Conservation (phyloP, 2,797 vertebrate species). For the Lepidocolaptes lacrymiger region DNA sequence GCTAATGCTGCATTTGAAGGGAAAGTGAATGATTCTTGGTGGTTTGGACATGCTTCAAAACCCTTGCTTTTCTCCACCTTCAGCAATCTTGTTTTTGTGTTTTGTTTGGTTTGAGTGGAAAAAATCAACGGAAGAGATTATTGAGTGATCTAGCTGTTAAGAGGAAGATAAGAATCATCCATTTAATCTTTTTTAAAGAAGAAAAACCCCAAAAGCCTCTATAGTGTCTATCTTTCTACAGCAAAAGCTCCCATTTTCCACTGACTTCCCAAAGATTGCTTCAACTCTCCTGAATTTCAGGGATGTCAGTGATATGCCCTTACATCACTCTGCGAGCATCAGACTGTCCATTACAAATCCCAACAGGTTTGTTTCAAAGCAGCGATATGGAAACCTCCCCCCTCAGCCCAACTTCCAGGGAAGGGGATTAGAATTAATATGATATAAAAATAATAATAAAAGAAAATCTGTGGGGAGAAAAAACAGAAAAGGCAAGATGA, state of each 20-base stretch:
- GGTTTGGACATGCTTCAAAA: constrained; percentile 42
- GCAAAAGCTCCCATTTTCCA: not conserved
- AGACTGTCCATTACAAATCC: constrained; percentile 7
- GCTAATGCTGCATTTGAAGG: constrained; percentile 63
- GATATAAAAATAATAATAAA: not conserved
- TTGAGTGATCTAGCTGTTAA: not conserved
- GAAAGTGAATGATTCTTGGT: constrained; percentile 43
- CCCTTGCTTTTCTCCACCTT: not conserved
- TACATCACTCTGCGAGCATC: not conserved
- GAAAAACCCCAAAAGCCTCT: not conserved
- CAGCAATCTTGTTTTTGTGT: not conserved
- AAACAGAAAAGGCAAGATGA: not conserved
- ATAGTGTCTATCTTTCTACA: not conserved
- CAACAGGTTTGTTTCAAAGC: not conserved
- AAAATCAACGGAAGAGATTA: constrained; percentile 15
- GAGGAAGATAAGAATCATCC: constrained; percentile 1
- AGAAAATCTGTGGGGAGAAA: not conserved
- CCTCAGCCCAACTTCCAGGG: not conserved
- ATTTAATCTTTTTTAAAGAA: constrained; percentile 19
- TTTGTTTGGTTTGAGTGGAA: constrained; percentile 6
- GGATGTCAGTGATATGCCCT: not conserved
- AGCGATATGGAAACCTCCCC: not conserved
- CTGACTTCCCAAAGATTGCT: not conserved
- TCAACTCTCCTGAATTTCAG: not conserved
- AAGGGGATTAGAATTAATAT: not conserved